A percentile compares a stretch with the other conserved stretches of the same genome.
These are phyloP conservation scores for Dasypus novemcinctus DNA, from an alignment of 2,113 vertebrate genomes.

Conservation along the genomic window DNA sequence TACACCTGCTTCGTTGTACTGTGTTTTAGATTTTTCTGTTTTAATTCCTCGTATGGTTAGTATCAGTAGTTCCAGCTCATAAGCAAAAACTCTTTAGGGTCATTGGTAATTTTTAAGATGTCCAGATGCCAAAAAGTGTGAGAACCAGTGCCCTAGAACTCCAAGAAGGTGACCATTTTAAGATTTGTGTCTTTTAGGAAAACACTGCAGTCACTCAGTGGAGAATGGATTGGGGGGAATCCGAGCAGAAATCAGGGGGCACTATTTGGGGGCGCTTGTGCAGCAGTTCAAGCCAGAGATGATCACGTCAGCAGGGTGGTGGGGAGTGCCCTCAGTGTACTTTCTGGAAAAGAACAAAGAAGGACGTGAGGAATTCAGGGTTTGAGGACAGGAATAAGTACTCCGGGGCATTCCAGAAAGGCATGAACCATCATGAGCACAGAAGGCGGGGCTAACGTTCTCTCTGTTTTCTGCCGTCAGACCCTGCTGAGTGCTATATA, in stretches of 20 bases:
- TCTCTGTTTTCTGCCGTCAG: neutral
- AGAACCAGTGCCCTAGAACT: neutral
- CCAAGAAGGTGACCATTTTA: neutral
- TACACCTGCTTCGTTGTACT: neutral
- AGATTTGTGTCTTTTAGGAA: neutral
- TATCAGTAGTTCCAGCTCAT: neutral
- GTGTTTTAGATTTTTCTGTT: neutral
- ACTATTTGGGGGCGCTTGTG: neutral
- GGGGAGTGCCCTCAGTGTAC: slow-evolving; percentile 48
- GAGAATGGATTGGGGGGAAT: neutral
- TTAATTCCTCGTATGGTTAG: neutral
- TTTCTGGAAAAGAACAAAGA: slow-evolving; percentile 71
- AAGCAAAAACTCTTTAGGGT: slow-evolving; percentile 15
- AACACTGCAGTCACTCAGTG: neutral
- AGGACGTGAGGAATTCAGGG: neutral
- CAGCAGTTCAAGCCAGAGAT: neutral
- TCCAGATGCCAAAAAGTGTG: neutral
- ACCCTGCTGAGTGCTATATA: neutral
- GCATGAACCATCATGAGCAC: neutral
- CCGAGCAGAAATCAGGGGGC: neutral
- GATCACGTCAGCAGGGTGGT: neutral
- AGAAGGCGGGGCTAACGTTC: neutral
- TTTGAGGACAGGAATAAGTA: neutral
- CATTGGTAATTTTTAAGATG: slow-evolving; percentile 30
- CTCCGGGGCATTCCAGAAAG: neutral